Conservation (phyloP, 2,113 vertebrate species). For the Pollachius pollachius region DNA sequence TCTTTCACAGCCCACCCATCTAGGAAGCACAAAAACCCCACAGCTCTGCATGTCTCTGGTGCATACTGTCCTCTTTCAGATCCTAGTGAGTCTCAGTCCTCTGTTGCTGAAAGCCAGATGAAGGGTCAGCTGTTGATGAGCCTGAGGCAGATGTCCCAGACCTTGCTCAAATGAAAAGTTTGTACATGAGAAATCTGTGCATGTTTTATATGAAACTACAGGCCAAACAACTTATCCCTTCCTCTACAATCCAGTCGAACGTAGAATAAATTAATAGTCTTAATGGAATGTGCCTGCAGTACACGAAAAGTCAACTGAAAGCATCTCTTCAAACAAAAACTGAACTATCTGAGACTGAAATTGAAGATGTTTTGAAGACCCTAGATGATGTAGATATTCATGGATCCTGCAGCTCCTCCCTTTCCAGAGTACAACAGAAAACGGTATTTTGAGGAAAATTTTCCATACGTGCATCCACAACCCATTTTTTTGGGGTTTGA, state of each 20-base stretch:
- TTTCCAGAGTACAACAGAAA: constrained; percentile 26
- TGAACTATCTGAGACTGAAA: constrained; percentile 36
- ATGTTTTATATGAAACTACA: constrained; percentile 44
- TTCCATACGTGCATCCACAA: constrained; percentile 28
- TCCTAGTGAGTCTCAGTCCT: constrained; percentile 23
- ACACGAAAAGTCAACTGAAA: constrained; percentile 26
- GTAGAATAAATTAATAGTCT: constrained; percentile 27
- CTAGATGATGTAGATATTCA: constrained; percentile 16
- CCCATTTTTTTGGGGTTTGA: constrained; percentile 26
- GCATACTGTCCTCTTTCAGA: constrained; percentile 13
- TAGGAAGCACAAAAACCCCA: constrained; percentile 30
- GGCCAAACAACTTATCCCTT: constrained; percentile 40
- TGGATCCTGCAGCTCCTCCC: constrained; percentile 13
- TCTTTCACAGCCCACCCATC: constrained; percentile 42
- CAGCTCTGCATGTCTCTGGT: too few relatives aligned
- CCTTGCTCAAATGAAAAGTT: too few relatives aligned
- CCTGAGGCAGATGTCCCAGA: too few relatives aligned
- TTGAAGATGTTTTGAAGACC: constrained; percentile 28
- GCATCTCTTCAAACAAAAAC: constrained; percentile 28
- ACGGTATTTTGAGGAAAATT: constrained; percentile 20
- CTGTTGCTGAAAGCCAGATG: constrained; percentile 16
- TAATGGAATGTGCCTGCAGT: constrained; percentile 41
- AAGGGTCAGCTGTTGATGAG: too few relatives aligned
- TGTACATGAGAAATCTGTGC: constrained; percentile 37
- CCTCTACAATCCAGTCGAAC: constrained; percentile 49